Evolutionary conservation across 1,140 invertebrate genomes (phyloP), one percentile per base, ranked within the genome.

Genomic region (Metaphire vulgaris): DNA sequence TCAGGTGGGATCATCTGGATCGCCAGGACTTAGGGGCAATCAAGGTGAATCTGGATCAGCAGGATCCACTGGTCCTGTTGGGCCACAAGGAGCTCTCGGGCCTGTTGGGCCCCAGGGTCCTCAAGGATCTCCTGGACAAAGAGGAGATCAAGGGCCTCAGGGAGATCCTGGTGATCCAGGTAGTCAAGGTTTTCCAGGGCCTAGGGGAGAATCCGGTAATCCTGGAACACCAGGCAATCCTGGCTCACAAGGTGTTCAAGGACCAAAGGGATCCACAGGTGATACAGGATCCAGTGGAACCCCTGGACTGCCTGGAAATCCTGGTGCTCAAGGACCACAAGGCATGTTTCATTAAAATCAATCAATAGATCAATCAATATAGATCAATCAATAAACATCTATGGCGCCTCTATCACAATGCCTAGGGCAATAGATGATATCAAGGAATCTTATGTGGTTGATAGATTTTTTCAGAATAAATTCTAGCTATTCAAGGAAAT

Each of bases 281-380:
- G 33, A 21, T 34, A 71, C 64, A 65, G 76, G 76, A 1, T 28
- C 79, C 79, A 26, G 82, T 81, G 41, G 77, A 76, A 69, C 69
- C 76, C 56, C 75, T 56, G 41, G 41, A 56, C 21, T 21, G 21
- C 41, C 41, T 12, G 41, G 41, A 12, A 56, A 56, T 21, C 41
- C 41, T 56, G 41, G 41, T 12, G 21, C 41, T 6, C 41, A 6
- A 12, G 41, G 41, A 12, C 6, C 41, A 56, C 41, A 56, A 56
- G 41, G 41, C 21, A 56, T n/a, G n/a, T n/a, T n/a, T n/a, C n/a
- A n/a, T n/a, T n/a, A n/a, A n/a, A n/a, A n/a, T n/a, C n/a, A n/a
- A n/a, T n/a, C n/a, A n/a, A n/a, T n/a, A n/a, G n/a, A n/a, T n/a
- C n/a, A n/a, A n/a, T n/a, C n/a, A n/a, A n/a, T n/a, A n/a, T n/a